Percentiles rank a stretch among this genome's conserved stretches.
These are phyloP conservation scores for Dastarcus helophoroides DNA, from an alignment of 2,888 invertebrate genomes.

Conservation along the genomic window DNA sequence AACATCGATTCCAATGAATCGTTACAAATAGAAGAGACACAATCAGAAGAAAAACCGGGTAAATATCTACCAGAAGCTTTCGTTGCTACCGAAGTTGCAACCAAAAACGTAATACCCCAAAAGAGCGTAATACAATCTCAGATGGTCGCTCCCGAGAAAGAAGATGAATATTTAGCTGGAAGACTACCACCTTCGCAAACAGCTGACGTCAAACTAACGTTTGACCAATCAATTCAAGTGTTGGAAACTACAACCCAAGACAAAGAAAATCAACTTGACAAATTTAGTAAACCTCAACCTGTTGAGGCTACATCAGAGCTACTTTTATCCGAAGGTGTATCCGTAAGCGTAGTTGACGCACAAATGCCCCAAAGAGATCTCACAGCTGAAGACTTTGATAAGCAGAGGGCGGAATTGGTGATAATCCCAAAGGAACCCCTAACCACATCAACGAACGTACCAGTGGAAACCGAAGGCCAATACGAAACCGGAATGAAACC, in stretches of 20 bases:
- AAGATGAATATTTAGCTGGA: constrained; percentile 48
- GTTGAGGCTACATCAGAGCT: constrained; percentile 42
- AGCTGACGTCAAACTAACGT: constrained; percentile 47
- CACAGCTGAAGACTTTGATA: constrained; percentile 35
- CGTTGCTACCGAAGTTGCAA: constrained; percentile 67
- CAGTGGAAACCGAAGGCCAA: constrained; percentile 47
- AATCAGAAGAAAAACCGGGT: constrained; percentile 58
- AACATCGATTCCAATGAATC: constrained; percentile 53
- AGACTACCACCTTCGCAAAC: constrained; percentile 50
- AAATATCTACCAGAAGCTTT: constrained; percentile 70
- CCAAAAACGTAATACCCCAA: constrained; percentile 50
- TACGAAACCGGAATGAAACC: constrained; percentile 39
- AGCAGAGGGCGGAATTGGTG: constrained; percentile 47
- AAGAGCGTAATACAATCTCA: constrained; percentile 54
- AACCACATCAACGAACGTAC: constrained; percentile 45
- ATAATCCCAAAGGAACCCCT: constrained; percentile 51
- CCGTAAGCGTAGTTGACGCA: constrained; percentile 49
- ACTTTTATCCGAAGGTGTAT: constrained; percentile 44
- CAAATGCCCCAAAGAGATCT: constrained; percentile 54
- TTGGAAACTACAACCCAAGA: constrained; percentile 48
- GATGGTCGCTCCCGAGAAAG: constrained; percentile 55
- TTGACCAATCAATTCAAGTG: constrained; percentile 49
- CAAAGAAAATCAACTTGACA: constrained; percentile 48
- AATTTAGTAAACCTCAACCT: constrained; percentile 33
- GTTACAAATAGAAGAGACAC: constrained; percentile 54